phyloP scores from a whole-genome alignment of 2,113 vertebrate genomes.

The Lycaon pictus region DNA sequence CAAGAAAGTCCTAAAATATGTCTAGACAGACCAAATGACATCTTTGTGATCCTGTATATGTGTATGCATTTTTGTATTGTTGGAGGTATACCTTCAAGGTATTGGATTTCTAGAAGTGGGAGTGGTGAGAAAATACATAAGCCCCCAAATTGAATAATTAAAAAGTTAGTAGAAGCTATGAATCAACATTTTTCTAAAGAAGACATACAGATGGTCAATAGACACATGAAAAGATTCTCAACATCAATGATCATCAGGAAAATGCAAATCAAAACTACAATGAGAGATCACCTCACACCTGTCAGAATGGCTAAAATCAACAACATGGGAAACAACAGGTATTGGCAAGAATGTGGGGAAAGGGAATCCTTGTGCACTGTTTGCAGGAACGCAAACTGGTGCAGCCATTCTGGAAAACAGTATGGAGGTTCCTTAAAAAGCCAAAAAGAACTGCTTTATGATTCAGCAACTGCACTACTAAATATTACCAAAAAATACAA shows the following conservation, averaged over 20 bases:
- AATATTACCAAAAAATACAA: not conserved
- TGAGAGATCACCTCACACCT: not conserved
- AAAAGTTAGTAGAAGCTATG: not conserved
- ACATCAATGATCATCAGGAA: not conserved
- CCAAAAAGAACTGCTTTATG: not conserved
- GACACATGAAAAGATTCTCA: not conserved
- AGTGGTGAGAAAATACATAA: not conserved
- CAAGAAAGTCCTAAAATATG: not conserved
- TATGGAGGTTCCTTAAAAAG: not conserved
- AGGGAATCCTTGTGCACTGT: not conserved
- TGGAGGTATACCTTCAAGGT: not conserved
- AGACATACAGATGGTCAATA: not conserved
- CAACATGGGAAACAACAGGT: not conserved
- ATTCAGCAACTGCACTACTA: not conserved
- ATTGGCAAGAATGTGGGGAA: not conserved
- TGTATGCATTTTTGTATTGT: not conserved
- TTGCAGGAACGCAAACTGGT: not conserved
- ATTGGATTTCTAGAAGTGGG: slow-evolving; percentile 5
- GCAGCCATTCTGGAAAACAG: not conserved
- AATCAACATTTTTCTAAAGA: not conserved
- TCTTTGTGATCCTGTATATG: not conserved
- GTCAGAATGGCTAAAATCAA: not conserved
- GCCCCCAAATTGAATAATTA: not conserved
- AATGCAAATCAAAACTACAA: not conserved
- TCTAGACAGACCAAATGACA: not conserved